Conservation (phyloP, 2,797 vertebrate species). For the Peromyscus eremicus region DNA sequence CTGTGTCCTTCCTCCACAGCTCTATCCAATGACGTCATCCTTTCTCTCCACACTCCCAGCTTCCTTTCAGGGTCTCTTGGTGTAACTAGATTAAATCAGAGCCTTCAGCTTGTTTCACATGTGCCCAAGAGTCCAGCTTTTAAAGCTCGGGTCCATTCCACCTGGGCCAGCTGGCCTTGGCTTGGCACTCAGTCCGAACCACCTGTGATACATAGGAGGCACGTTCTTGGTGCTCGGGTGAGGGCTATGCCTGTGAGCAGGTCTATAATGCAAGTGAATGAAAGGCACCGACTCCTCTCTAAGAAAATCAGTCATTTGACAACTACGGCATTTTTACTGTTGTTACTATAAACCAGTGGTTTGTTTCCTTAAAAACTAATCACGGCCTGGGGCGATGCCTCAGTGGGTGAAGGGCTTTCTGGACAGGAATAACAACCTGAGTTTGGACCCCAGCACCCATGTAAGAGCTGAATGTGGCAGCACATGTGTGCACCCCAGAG, state of each 20-base stretch:
- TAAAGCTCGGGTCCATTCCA: not conserved
- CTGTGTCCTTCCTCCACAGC: not conserved
- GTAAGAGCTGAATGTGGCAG: not conserved
- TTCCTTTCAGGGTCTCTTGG: not conserved
- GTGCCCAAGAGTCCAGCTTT: not conserved
- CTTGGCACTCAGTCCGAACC: not conserved
- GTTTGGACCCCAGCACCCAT: no score
- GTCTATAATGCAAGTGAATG: not conserved
- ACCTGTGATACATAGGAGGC: accelerated
- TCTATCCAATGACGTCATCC: not conserved
- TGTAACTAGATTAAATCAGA: not conserved
- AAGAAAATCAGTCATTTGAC: not conserved
- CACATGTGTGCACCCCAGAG: not conserved
- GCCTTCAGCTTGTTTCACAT: not conserved
- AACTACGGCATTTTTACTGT: not conserved
- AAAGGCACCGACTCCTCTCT: accelerated
- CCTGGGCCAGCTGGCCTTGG: not conserved
- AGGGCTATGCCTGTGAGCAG: not conserved
- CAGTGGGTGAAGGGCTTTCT: not conserved
- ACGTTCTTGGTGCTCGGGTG: accelerated
- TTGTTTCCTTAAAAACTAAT: not conserved
- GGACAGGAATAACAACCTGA: no score
- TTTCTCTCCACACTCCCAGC: not conserved
- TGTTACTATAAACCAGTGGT: not conserved
- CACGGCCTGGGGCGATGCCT: not conserved